phyloP scores from a whole-genome alignment of 2,797 vertebrate species.

The Bovichtus diacanthus region DNA sequence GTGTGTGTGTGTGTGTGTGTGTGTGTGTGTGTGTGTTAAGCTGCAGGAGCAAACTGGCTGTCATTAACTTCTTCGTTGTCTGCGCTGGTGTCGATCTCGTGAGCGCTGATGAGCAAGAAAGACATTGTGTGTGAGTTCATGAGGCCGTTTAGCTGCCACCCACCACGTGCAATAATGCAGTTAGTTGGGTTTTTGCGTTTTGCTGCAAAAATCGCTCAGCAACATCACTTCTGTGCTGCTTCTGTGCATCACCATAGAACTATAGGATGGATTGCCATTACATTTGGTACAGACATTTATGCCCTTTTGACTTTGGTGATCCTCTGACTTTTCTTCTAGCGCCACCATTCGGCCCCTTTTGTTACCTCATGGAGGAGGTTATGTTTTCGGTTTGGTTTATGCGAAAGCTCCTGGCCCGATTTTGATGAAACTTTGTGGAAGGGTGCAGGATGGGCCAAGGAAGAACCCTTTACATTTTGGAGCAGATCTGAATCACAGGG shows the following conservation, averaged over 20 bases:
- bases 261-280: too few species aligned
- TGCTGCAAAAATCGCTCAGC: background rate
- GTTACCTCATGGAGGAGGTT: too few species aligned
- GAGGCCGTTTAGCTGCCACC: slow-evolving; percentile 4
- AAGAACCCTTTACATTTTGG: too few species aligned
- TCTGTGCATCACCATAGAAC: too few species aligned
- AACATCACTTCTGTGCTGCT: background rate
- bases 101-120: slow-evolving; percentile 11
- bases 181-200: background rate
- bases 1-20: slow-evolving; percentile 51
- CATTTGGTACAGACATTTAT: too few species aligned
- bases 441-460: too few species aligned
- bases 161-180: background rate
- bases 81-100: slow-evolving; percentile 12
- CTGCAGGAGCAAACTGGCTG: slow-evolving; percentile 45
- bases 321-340: background rate
- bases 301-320: too few species aligned
- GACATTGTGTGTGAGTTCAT: slow-evolving; percentile 16
- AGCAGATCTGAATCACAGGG: too few species aligned
- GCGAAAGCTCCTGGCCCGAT: too few species aligned
- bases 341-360: background rate
- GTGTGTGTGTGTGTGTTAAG: slow-evolving; percentile 49
- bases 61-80: slow-evolving; percentile 51
- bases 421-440: too few species aligned
- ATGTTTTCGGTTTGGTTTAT: too few species aligned